Evolutionary conservation across 2,113 vertebrate species (phyloP).

Genomic region (Apus apus): DNA sequence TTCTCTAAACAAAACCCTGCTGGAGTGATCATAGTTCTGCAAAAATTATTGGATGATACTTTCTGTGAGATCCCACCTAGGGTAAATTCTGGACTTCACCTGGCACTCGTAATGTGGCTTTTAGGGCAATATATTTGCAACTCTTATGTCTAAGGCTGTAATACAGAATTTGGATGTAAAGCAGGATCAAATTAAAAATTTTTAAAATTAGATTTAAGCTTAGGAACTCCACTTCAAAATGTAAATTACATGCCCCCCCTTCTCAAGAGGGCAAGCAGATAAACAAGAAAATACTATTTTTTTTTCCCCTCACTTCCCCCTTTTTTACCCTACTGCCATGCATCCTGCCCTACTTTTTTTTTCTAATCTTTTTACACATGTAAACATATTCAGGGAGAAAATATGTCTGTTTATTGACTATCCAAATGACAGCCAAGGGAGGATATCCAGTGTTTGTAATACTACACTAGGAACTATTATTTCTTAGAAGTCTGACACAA

Average conservation of each 20-base stretch:
- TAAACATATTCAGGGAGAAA: conserved; percentile 25
- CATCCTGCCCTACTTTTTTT: not conserved
- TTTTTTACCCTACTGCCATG: not conserved
- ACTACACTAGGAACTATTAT: not conserved
- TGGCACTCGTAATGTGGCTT: not conserved
- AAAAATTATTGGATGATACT: not conserved
- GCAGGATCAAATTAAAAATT: not conserved
- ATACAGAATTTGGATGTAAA: not conserved
- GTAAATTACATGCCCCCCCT: not conserved
- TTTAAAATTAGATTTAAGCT: not conserved
- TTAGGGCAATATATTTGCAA: not conserved
- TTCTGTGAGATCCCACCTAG: not conserved
- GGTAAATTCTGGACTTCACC: not conserved
- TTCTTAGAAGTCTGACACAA: not conserved
- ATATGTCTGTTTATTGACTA: not conserved
- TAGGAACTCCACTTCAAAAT: not conserved
- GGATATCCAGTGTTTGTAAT: not conserved
- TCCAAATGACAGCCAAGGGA: not conserved
- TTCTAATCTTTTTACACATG: not conserved
- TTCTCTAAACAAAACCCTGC: not conserved
- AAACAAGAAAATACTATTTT: too few species aligned
- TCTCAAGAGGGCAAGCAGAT: not conserved
- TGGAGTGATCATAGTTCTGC: not conserved
- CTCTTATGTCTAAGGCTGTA: not conserved
- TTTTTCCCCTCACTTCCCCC: too few species aligned